These are phyloP conservation scores for Synanceia verrucosa DNA, from an alignment of 2,797 vertebrate genomes.

Conservation along the genomic window DNA sequence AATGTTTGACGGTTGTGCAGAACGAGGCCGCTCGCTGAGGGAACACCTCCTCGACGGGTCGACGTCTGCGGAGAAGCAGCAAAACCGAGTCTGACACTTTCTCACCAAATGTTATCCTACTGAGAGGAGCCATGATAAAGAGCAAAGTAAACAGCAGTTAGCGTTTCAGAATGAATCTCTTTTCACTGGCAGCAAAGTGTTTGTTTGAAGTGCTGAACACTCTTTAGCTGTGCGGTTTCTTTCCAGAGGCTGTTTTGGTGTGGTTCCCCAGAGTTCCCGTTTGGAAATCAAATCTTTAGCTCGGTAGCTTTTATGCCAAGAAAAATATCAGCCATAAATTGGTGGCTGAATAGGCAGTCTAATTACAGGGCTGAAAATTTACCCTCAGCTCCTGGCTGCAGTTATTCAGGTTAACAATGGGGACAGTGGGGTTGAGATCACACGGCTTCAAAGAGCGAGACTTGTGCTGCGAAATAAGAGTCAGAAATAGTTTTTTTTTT, in stretches of 20 bases:
- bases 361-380: slow-evolving; percentile 74
- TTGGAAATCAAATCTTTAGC: slow-evolving; percentile 74
- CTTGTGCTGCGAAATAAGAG: slow-evolving; percentile 48
- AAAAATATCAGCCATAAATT: slow-evolving; percentile 77
- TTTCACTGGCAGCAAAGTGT: slow-evolving; percentile 60
- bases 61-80: slow-evolving; percentile 55
- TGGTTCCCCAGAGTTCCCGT: slow-evolving; percentile 68
- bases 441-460: slow-evolving; percentile 49
- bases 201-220: slow-evolving; percentile 75
- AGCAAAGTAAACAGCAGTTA: slow-evolving; percentile 70
- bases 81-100: slow-evolving; percentile 75
- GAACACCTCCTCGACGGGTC: slow-evolving; percentile 68
- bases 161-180: slow-evolving; percentile 73
- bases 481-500: slow-evolving; percentile 56
- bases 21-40: slow-evolving; percentile 50
- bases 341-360: slow-evolving; percentile 69
- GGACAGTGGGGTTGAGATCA: slow-evolving; percentile 35
- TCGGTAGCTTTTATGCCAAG: slow-evolving; percentile 71
- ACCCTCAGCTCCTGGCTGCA: slow-evolving; percentile 63
- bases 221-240: slow-evolving; percentile 69
- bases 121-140: slow-evolving; percentile 65
- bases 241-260: slow-evolving; percentile 75
- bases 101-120: slow-evolving; percentile 75
- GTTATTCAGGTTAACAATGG: slow-evolving; percentile 77
- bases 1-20: slow-evolving; percentile 65